Conservation (phyloP, 1,140 invertebrate genomes). For the Teleopsis dalmanni region DNA sequence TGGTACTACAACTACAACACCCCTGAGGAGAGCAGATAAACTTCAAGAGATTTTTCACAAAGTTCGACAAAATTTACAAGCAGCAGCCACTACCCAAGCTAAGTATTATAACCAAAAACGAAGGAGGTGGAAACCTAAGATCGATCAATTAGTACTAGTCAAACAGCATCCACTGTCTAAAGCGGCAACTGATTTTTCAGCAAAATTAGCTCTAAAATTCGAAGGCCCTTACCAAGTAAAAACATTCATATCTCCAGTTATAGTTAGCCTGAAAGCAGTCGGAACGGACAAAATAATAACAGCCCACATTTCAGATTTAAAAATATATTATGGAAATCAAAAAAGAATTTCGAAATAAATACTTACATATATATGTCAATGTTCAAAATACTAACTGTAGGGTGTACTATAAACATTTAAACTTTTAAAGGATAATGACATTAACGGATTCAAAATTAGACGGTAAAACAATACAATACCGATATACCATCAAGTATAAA, state of each 20-base stretch:
- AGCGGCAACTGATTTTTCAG: background rate
- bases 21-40: no score
- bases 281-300: background rate
- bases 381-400: no score
- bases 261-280: background rate
- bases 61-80: background rate
- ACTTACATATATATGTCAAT: no score
- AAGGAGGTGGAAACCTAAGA: background rate
- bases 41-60: background rate
- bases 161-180: background rate
- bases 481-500: no score
- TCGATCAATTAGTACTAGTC: background rate
- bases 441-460: no score
- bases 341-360: no score
- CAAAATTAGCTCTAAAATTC: background rate
- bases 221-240: background rate
- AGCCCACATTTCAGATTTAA: background rate
- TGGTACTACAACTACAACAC: background rate
- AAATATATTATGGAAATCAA: no score
- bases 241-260: slow-evolving; percentile 1
- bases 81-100: background rate
- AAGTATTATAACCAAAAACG: background rate
- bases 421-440: no score
- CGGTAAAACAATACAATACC: no score
- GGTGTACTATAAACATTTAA: no score